phyloP scores from a whole-genome alignment of 2,888 invertebrate species.

The Mesodorylaimus sp. region DNA sequence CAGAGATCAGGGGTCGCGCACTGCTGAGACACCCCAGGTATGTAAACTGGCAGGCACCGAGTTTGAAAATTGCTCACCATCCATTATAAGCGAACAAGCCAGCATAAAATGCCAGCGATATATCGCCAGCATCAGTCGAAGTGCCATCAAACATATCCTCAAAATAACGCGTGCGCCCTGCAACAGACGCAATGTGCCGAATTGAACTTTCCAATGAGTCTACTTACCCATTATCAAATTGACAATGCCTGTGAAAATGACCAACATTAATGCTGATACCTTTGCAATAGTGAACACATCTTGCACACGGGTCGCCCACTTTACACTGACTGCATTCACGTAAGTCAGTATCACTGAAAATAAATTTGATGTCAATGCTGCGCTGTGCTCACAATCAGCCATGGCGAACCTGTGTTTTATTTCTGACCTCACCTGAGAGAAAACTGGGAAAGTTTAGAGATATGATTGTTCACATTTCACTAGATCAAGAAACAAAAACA shows the following conservation, averaged over 20 bases:
- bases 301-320: constrained; percentile 80
- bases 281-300: constrained; percentile 96
- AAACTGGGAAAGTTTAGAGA: too few species aligned
- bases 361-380: constrained; percentile 12
- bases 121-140: constrained; percentile 61
- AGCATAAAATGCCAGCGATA: constrained; percentile 93
- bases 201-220: too few species aligned
- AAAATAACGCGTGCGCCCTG: constrained; percentile 69
- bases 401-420: too few species aligned
- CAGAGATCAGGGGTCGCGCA: too few species aligned
- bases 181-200: too few species aligned
- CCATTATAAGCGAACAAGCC: constrained; percentile 97
- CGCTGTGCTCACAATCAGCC: too few species aligned
- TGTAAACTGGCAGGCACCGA: too few species aligned
- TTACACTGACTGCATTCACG: constrained; percentile 90
- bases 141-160: constrained; percentile 68
- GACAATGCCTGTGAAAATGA: constrained; percentile 74
- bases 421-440: too few species aligned
- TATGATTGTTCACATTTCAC: too few species aligned
- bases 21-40: too few species aligned
- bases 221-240: constrained; percentile 58
- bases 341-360: constrained; percentile 73
- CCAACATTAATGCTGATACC: constrained; percentile 59
- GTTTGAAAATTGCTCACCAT: too few species aligned
- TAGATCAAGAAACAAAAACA: constrained; percentile 12